phyloP scores from a whole-genome alignment of 2,113 vertebrate species.

The Tinamus guttatus region DNA sequence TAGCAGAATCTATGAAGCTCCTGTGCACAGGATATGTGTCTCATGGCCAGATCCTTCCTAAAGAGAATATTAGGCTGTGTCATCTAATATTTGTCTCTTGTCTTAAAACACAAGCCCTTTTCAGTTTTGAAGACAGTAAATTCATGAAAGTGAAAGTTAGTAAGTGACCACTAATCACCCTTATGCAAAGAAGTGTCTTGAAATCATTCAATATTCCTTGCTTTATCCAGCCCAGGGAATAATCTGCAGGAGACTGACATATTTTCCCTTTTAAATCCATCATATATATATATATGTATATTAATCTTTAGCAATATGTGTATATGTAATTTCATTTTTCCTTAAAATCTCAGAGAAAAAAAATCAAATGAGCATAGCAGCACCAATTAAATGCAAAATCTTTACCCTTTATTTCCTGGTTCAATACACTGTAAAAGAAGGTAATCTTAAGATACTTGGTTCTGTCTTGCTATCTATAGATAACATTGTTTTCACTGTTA shows the following conservation, averaged over 20 bases:
- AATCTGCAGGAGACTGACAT: background rate
- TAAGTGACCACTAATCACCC: background rate
- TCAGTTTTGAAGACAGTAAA: background rate
- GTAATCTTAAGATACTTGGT: background rate
- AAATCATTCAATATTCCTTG: background rate
- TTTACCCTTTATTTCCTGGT: background rate
- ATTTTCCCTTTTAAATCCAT: background rate
- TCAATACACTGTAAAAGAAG: background rate
- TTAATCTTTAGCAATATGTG: background rate
- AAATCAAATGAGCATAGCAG: background rate
- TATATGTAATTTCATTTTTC: background rate
- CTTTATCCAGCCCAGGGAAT: background rate
- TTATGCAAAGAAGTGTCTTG: background rate
- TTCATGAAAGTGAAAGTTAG: background rate
- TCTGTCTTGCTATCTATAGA: background rate
- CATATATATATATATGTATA: too few relatives aligned
- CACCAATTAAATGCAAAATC: background rate
- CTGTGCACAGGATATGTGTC: accelerated
- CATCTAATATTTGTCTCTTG: background rate
- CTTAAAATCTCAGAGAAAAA: background rate
- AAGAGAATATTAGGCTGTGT: background rate
- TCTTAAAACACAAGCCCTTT: background rate
- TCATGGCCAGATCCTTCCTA: background rate
- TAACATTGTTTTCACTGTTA: background rate
- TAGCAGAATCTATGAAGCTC: background rate